Evolutionary conservation across 2,888 invertebrate species (phyloP).

Genomic region (Dryadula phaetusa): DNA sequence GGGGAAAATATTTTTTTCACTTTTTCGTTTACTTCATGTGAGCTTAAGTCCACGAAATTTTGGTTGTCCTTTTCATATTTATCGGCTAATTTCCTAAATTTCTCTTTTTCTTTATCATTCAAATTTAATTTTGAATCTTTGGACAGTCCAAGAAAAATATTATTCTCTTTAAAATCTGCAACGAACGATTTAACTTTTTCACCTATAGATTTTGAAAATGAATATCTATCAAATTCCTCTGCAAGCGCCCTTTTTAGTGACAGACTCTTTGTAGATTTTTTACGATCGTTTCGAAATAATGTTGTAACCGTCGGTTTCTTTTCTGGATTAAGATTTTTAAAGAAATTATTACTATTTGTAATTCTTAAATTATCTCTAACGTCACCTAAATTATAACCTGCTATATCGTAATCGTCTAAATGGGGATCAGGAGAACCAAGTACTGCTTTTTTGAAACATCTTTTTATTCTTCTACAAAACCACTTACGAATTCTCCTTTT

Average conservation of each 20-base stretch:
- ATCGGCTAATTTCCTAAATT: constrained; percentile 33
- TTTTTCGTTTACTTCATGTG: constrained; percentile 51
- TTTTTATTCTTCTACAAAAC: constrained; percentile 49
- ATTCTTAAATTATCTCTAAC: constrained; percentile 49
- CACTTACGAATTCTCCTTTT: constrained; percentile 49
- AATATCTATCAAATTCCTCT: constrained; percentile 41
- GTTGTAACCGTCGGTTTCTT: constrained; percentile 42
- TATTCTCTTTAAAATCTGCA: constrained; percentile 40
- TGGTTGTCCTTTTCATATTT: constrained; percentile 41
- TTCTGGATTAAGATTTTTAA: constrained; percentile 28
- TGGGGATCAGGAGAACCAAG: constrained; percentile 50
- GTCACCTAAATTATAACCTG: constrained; percentile 50
- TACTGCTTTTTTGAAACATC: constrained; percentile 51
- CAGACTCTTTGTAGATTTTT: constrained; percentile 38
- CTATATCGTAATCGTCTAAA: constrained; percentile 52
- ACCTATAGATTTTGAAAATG: constrained; percentile 35
- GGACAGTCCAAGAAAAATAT: constrained; percentile 39
- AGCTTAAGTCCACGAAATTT: constrained; percentile 40
- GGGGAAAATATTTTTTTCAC: constrained; percentile 50
- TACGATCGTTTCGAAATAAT: constrained; percentile 49
- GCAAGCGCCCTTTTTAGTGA: constrained; percentile 39
- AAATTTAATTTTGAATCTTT: constrained; percentile 41
- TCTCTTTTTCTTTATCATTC: constrained; percentile 35
- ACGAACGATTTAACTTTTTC: constrained; percentile 36
- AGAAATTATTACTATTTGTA: constrained; percentile 29